Evolutionary conservation across 1,140 invertebrate species (phyloP), one percentile per base, ranked within the genome.

Genomic region (Ips nitidus): DNA sequence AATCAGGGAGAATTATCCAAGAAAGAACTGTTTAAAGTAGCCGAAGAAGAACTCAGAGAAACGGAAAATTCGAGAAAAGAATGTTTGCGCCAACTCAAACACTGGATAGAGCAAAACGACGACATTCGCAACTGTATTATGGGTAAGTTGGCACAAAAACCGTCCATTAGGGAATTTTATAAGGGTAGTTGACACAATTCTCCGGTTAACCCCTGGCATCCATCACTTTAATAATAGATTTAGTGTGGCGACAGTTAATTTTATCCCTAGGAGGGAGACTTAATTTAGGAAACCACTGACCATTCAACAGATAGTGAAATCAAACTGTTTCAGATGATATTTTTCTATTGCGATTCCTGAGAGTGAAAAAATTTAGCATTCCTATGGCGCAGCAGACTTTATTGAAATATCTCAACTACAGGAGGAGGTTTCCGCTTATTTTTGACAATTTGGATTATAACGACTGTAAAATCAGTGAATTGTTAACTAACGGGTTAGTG

Each of bases 351-450:
- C 83, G 91, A 47, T 94, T 94, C 76, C 82, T 94, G 56, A 83
- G 91, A 2, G 85, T 87, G 52, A 90, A 92, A 77, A 94, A 94
- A 78, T 94, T 88, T 82, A 90, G 89, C 73, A 84, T 94, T 22
- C 89, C 88, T 1, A 87, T 92, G 85, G 89, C 92, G 0, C 88
- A 93, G 76, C 87, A 91, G 74, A 89, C 87, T 5, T 76, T 95
- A 4, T 82, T 94, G 5, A 93, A 92, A 75, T 94, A 93, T 78
- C 83, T 94, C 58, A 89, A 89, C 74, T 84, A 93, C 60, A 83
- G 89, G 45, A 86, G 88, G 74, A 86, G 82, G 38, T 89, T 89
- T 73, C 83, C 84, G 4, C 82, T 86, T 68, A 84, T 87, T 72
- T 89, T 87, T 76, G 82, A 83, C 52, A 84, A 88, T 38, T 75